Evolutionary conservation across 1,140 invertebrate genomes (phyloP), one percentile per base, ranked within the genome.

Genomic region (Drosophila micromelanica): DNA sequence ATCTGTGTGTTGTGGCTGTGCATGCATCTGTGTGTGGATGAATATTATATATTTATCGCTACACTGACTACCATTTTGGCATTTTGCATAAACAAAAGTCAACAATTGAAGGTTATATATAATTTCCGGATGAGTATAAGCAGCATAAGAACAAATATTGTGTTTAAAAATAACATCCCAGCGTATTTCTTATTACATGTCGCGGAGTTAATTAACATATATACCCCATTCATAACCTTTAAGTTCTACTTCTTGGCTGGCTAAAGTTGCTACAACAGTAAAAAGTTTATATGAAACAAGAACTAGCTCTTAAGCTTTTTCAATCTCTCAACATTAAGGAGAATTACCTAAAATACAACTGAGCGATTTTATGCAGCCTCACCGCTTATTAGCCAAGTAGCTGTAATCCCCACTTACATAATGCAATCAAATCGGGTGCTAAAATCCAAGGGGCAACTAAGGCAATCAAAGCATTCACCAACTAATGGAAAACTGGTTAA

Each of bases 401-500:
- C 30, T 49, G 9, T 56, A 49, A 55, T 30, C 49, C 43, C n/a
- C 42, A 40, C 1, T 40, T 48, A 23, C 23, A 40, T 49, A 49
- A 59, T 48, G 60, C 65, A 59, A 63, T 76, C 69, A 69, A 51
- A 71, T 67, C 65, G 63, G 38, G 68, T 62, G 51, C 69, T 45
- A 42, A 59, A 61, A 48, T 62, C 57, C 30, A 55, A 75, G 62
- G 65, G 57, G 71, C 62, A 49, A 55, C 62, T 48, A 48, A 63
- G 46, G 80, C 64, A 86, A 81, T 87, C 84, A 76, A 69, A 67
- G 75, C 56, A 70, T 65, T 60, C 55, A 51, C 51, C 65, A 62
- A 56, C 63, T 75, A 81, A 86, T 74, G 74, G 70, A 86, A 86
- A 86, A 84, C 61, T 69, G 79, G 37, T 48, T 73, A 56, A 60